Evolutionary conservation across 1,140 invertebrate species (phyloP), one percentile per base, ranked within the genome.

Genomic region (Nasonia longicornis): DNA sequence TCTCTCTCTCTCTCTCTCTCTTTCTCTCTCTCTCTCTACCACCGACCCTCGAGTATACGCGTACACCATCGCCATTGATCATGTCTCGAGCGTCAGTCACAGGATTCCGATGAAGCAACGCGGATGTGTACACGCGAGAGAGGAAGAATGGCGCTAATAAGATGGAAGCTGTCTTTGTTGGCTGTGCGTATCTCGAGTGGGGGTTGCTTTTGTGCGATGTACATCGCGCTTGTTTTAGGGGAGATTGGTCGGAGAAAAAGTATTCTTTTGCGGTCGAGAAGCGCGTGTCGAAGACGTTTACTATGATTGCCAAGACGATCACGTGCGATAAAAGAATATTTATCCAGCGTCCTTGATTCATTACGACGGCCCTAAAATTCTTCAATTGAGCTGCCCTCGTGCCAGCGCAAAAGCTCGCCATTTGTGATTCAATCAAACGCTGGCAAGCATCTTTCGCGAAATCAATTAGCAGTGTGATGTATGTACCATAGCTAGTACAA

Each of bases 361-460:
- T 20, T 16, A 52, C 48, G 11, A 52, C 8, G 1, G 11, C 48
- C 12, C 48, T 14, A 52, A 16, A 52, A 52, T 52, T 20, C 12
- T 20, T 52, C 14, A 52, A 52, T 52, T 11, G 2, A 48, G 11
- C 12, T 26, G 26, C 26, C 1, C 45, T 11, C 2, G 14, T 0
- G 14, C 1, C 11, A 26, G 26, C 26, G 26, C 26, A 38, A 45
- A 22, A 48, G 11, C 12, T 64, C 31, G 42, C 38, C 73, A 76
- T 75, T 80, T 73, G 79, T 67, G 67, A 80, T 80, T 80, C 72
- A 80, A 80, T 80, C 72, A 80, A 80, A 67, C 29, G 64, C 72
- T 52, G 31, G 48, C 64, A n/a, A 52, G 14, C 29, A 31, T 64
- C 20, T 74, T 29, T 16, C 42, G 1, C n/a, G 48, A 75, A 70